Percentiles rank a stretch among this genome's conserved stretches.
phyloP scores from a whole-genome alignment of 2,888 invertebrate genomes.

The Diaperis boleti region DNA sequence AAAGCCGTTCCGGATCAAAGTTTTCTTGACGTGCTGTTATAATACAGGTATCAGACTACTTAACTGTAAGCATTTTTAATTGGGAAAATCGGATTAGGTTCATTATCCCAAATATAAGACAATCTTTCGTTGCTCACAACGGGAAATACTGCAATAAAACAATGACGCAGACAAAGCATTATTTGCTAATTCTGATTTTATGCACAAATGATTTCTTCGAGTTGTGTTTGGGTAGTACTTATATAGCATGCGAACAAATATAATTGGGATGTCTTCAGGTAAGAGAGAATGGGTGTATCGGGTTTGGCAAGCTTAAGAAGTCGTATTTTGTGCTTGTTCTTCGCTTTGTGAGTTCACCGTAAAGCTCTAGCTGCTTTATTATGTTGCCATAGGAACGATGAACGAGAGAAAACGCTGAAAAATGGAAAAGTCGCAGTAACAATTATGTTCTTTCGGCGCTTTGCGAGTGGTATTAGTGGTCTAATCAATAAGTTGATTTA shows the following conservation, averaged over 20 bases:
- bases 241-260: slow-evolving; percentile 46
- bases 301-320: slow-evolving; percentile 53
- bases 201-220: slow-evolving; percentile 58
- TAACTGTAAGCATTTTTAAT: slow-evolving; percentile 65
- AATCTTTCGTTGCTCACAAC: slow-evolving; percentile 55
- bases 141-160: slow-evolving; percentile 56
- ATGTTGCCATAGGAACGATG: slow-evolving; percentile 54
- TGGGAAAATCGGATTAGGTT: slow-evolving; percentile 68
- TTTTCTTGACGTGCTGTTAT: slow-evolving; percentile 23
- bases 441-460: slow-evolving; percentile 47
- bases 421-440: slow-evolving; percentile 46
- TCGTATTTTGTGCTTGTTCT: slow-evolving; percentile 54
- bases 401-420: slow-evolving; percentile 49
- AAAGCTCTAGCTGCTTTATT: slow-evolving; percentile 56
- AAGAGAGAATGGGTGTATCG: slow-evolving; percentile 53
- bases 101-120: slow-evolving; percentile 65
- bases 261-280: slow-evolving; percentile 52
- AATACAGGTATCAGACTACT: slow-evolving; percentile 54
- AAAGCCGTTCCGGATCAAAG: slow-evolving; percentile 33
- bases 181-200: slow-evolving; percentile 59
- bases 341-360: slow-evolving; percentile 53
- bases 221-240: slow-evolving; percentile 35
- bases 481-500: no score
- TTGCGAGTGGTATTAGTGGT: no score
- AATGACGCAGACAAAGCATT: slow-evolving; percentile 56